Evolutionary conservation across 2,797 vertebrate genomes (phyloP).

Genomic region (Lithobates pipiens): DNA sequence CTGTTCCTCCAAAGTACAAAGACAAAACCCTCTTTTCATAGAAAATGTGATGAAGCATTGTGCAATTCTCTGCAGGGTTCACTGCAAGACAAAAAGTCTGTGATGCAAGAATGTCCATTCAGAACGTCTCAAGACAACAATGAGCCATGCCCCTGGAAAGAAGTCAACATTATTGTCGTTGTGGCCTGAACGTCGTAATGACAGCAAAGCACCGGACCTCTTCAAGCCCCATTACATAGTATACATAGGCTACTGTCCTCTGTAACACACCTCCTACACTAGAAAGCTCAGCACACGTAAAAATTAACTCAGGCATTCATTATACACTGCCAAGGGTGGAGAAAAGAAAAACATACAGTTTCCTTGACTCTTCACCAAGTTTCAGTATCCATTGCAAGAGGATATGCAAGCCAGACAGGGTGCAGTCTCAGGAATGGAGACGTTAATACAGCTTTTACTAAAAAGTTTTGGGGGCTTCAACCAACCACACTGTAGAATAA

Average conservation of each 20-base stretch:
- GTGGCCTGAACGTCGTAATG: not conserved
- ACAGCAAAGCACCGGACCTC: not conserved
- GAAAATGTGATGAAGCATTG: not conserved
- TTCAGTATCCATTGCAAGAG: conserved; percentile 43
- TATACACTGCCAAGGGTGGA: conserved; percentile 51
- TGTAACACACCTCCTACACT: not conserved
- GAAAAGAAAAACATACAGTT: conserved; percentile 53
- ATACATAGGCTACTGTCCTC: not conserved
- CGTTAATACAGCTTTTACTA: not conserved
- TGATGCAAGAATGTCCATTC: conserved; percentile 8
- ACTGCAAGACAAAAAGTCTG: conserved; percentile 17
- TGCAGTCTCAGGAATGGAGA: conserved; percentile 30
- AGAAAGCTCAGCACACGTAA: not conserved
- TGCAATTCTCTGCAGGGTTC: conserved; percentile 5
- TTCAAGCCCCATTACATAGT: not conserved
- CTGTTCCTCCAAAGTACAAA: not conserved
- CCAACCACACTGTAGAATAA: conserved; percentile 38
- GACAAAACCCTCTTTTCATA: not conserved
- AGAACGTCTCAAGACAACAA: conserved; percentile 12
- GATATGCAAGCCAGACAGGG: conserved; percentile 29
- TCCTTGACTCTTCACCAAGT: conserved; percentile 42
- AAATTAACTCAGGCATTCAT: conserved; percentile 45
- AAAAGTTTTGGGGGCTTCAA: conserved; percentile 25
- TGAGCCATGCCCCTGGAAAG: not conserved
- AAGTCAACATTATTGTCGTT: not conserved